Conservation (phyloP, 2,888 invertebrate species). For the Lamellibrachia satsuma region DNA sequence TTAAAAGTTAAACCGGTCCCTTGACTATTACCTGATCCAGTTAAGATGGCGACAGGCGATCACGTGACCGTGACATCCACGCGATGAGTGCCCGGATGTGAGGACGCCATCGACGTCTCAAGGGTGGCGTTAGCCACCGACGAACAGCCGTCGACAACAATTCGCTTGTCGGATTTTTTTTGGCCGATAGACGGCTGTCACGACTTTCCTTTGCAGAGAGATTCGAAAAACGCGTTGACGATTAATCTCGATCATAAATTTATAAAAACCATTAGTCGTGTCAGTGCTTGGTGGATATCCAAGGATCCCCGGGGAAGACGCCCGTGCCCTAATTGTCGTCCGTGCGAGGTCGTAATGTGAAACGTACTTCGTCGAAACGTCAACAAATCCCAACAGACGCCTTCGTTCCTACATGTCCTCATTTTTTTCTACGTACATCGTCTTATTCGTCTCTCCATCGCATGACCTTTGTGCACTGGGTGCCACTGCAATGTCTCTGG, state of each 20-base stretch:
- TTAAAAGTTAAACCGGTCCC: neutral
- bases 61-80: neutral
- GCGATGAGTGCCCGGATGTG: neutral
- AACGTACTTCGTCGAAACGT: neutral
- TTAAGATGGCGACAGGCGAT: neutral
- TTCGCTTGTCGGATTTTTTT: neutral
- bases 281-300: neutral
- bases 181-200: neutral
- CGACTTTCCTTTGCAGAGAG: neutral
- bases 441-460: neutral
- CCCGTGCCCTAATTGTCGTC: neutral
- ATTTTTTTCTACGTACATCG: neutral
- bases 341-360: neutral
- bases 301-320: neutral
- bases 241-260: neutral
- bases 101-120: neutral
- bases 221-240: neutral
- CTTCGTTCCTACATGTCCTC: neutral
- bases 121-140: neutral
- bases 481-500: neutral
- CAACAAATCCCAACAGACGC: neutral
- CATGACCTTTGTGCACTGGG: neutral
- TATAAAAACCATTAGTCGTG: neutral
- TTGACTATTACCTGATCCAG: neutral
- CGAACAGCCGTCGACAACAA: neutral